Percentiles rank a stretch among this genome's conserved stretches.
These are phyloP conservation scores for Pontoporia blainvillei DNA, from an alignment of 2,113 vertebrate species.

Conservation along the genomic window DNA sequence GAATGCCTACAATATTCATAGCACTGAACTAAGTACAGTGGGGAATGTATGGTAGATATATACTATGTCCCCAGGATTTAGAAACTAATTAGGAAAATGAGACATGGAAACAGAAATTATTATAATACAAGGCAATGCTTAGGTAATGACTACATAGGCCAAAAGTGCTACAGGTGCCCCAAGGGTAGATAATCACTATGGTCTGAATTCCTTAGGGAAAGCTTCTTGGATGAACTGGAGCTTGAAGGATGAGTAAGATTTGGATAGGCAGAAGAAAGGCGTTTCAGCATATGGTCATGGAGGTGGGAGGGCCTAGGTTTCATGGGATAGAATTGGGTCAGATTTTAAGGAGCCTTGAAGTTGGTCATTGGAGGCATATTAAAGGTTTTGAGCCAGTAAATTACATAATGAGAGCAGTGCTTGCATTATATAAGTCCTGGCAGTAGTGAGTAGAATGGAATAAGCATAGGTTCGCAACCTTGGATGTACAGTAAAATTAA, in stretches of 20 bases:
- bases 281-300: background rate
- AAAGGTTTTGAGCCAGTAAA: background rate
- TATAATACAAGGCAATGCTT: background rate
- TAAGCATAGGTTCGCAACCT: background rate
- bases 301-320: background rate
- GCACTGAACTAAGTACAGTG: background rate
- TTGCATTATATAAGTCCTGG: background rate
- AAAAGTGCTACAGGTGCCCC: background rate
- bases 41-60: background rate
- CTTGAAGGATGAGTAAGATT: slow-evolving; percentile 21
- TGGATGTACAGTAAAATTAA: background rate
- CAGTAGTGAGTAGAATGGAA: background rate
- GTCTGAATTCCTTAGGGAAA: background rate
- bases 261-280: background rate
- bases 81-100: slow-evolving; percentile 1
- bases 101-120: background rate
- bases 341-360: background rate
- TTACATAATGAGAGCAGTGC: background rate
- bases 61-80: background rate
- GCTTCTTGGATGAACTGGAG: background rate
- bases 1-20: background rate
- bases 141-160: background rate
- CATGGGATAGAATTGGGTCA: slow-evolving; percentile 3
- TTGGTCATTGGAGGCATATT: background rate
- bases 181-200: background rate